A percentile compares a stretch with the other conserved stretches of the same genome.
Conservation (phyloP, 2,113 vertebrate species). For the Xiphophorus hellerii region DNA sequence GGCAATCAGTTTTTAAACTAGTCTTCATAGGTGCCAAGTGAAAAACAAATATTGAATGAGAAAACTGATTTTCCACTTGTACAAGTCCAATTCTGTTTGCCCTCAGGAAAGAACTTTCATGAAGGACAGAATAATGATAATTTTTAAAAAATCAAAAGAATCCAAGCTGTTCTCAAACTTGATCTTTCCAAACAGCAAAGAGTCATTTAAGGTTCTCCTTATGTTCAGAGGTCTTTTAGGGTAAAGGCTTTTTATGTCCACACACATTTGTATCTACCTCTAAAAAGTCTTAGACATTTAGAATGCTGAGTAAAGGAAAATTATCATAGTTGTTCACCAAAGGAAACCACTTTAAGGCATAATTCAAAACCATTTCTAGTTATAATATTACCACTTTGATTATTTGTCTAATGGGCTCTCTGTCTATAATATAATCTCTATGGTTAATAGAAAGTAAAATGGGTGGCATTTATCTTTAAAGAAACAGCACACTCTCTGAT, state of each 20-base stretch:
- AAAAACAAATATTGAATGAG: not conserved
- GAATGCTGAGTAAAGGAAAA: conserved; percentile 30
- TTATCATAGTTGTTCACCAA: conserved; percentile 21
- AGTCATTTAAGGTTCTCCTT: not conserved
- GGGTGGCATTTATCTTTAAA: not conserved
- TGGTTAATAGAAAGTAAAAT: conserved; percentile 1
- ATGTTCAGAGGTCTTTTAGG: conserved; percentile 5
- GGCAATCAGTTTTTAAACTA: not conserved
- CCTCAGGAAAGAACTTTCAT: not conserved
- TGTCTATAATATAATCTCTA: conserved; percentile 8
- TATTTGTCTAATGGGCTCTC: conserved; percentile 18
- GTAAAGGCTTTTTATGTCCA: conserved; percentile 16
- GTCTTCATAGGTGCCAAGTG: not conserved
- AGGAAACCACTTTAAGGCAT: conserved; percentile 31
- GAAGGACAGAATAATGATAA: not conserved
- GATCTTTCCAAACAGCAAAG: not conserved
- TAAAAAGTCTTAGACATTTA: conserved; percentile 31
- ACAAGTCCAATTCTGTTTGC: not conserved
- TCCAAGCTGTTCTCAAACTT: not conserved
- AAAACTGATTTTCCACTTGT: conserved; percentile 6
- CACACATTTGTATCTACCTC: conserved; percentile 28
- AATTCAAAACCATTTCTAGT: conserved; percentile 36
- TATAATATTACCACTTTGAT: conserved; percentile 27
- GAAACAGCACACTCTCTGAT: not conserved
- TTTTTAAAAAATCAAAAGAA: not conserved